Conservation (phyloP, 1,140 invertebrate genomes). For the Euborellia annulipes region DNA sequence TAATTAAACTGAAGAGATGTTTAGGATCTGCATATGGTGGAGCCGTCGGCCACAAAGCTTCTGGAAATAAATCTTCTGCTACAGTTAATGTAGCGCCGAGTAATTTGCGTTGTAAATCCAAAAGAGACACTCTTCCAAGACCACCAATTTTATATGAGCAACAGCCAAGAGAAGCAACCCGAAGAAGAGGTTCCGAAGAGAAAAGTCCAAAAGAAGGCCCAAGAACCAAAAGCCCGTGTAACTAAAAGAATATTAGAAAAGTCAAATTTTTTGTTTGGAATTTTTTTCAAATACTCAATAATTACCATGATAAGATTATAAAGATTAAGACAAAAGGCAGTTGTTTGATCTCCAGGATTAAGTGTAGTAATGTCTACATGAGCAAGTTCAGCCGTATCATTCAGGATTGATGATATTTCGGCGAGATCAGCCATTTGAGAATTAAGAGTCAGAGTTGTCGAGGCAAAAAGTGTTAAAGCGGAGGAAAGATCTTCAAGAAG, state of each 20-base stretch:
- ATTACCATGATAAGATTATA: constrained; percentile 18
- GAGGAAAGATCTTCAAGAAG: constrained; percentile 12
- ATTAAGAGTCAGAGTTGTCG: constrained; percentile 12
- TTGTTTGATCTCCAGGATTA: constrained; percentile 24
- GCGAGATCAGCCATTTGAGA: constrained; percentile 13
- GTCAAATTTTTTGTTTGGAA: no score
- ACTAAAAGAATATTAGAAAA: no score
- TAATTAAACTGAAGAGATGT: constrained; percentile 25
- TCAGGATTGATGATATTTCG: constrained; percentile 18
- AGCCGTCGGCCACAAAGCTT: constrained; percentile 22
- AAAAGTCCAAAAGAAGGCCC: no score
- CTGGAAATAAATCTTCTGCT: no score
- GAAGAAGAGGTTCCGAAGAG: no score
- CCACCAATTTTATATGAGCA: no score
- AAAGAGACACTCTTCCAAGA: no score
- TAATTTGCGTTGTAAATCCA: no score
- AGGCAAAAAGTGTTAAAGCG: constrained; percentile 21
- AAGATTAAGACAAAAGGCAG: constrained; percentile 26
- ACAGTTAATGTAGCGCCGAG: no score
- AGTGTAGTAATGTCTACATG: constrained; percentile 24
- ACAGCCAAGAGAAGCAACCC: no score
- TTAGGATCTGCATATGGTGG: constrained; percentile 23
- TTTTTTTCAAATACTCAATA: not conserved
- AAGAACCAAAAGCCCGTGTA: no score
- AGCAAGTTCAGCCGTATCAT: constrained; percentile 19